A percentile compares a stretch with the other conserved stretches of the same genome.
Conservation (phyloP, 1,140 invertebrate genomes). For the Drosophila fuyamai region DNA sequence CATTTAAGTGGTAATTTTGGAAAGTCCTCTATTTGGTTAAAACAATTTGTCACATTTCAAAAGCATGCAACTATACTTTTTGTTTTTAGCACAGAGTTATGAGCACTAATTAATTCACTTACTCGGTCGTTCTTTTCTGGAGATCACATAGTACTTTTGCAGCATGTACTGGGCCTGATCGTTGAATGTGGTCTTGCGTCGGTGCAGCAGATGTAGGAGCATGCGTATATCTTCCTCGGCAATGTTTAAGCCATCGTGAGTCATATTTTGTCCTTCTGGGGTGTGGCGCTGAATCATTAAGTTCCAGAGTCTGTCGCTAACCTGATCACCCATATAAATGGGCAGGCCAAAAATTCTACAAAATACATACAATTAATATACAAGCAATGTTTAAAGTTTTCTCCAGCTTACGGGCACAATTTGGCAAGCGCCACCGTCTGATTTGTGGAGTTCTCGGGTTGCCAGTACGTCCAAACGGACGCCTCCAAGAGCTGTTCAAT, state of each 20-base stretch:
- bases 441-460: slow-evolving; percentile 55
- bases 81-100: too few species aligned
- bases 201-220: slow-evolving; percentile 55
- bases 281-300: slow-evolving; percentile 44
- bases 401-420: slow-evolving; percentile 54
- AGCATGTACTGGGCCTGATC: slow-evolving; percentile 52
- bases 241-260: slow-evolving; percentile 53
- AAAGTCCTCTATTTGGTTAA: too few species aligned
- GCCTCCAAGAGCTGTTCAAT: slow-evolving; percentile 51
- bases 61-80: too few species aligned
- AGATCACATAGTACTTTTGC: slow-evolving; percentile 71
- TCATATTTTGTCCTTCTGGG: neutral
- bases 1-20: too few species aligned
- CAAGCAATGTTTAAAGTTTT: neutral
- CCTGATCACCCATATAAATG: slow-evolving; percentile 60
- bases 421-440: slow-evolving; percentile 49
- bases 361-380: neutral
- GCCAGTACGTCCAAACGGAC: slow-evolving; percentile 77
- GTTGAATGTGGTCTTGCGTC: slow-evolving; percentile 48
- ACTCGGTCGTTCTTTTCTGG: slow-evolving; percentile 64
- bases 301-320: slow-evolving; percentile 46
- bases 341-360: slow-evolving; percentile 76
- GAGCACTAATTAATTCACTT: neutral
- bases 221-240: slow-evolving; percentile 55
- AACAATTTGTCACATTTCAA: too few species aligned